Evolutionary conservation across 2,888 invertebrate species (phyloP), one percentile per base, ranked within the genome.

Genomic region (Ptycholaimellus sp.): DNA sequence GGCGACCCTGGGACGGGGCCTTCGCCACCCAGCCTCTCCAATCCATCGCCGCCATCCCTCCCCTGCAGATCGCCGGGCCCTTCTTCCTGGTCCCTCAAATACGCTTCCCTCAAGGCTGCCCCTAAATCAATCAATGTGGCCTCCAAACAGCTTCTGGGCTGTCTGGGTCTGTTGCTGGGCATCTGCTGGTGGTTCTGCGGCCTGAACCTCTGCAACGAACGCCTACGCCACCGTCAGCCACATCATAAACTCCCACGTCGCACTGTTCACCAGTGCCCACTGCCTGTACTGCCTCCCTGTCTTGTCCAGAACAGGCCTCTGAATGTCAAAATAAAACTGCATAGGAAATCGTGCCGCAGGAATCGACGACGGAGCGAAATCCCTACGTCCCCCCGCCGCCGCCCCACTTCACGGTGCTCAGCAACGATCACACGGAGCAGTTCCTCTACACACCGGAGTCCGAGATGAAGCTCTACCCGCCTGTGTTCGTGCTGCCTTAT

Each of bases 401-500:
- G 13, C 54, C 52, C 6, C 48, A 52, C 1, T 50, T 50, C 39
- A 48, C 54, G 11, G 50, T 54, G 14, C 42, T 58, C 3, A 50
- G 48, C 36, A 57, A 57, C 36, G 42, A 39, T n/a, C 49, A 57
- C 41, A 57, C 56, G 2, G 49, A 49, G 33, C 46, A 51, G 3
- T 43, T 49, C 14, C 37, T 53, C 9, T 51, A 52, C 16, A 48
- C 48, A 32, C 52, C 53, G 3, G 49, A 51, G 28, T 48, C 53
- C 22, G 56, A 56, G 38, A 48, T 51, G 45, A 56, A 56, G 36
- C 47, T 56, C 9, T 57, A 52, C 37, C 56, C 56, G 9, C 56
- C 56, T 11, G 51, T 56, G 56, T 56, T 40, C 45, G 49, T 42
- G 28, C 3, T 23, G 21, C 28, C 17, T n/a, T 9, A 17, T 21